Conservation (phyloP, 2,113 vertebrate species). For the Aix galericulata region DNA sequence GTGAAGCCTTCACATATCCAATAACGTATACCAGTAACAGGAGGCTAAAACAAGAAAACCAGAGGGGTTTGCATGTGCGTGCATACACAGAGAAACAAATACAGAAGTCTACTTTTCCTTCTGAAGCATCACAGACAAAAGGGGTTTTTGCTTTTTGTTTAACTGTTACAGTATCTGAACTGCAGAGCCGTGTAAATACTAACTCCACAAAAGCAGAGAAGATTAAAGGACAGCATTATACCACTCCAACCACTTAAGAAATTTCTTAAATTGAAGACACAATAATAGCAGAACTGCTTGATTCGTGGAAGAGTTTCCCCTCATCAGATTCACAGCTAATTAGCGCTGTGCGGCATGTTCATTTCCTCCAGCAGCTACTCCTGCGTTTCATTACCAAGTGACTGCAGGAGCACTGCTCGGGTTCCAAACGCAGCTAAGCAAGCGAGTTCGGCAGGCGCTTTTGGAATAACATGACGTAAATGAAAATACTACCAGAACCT, state of each 20-base stretch:
- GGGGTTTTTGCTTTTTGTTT: background rate
- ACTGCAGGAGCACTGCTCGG: background rate
- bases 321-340: conserved; percentile 36
- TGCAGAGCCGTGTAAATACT: background rate
- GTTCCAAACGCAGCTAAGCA: background rate
- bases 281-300: background rate
- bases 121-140: background rate
- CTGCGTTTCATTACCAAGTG: background rate
- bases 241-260: background rate
- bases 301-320: conserved; percentile 4
- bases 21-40: background rate
- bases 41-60: background rate
- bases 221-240: conserved; percentile 11
- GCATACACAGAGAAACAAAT: background rate
- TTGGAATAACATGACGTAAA: background rate
- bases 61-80: background rate
- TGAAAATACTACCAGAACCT: background rate
- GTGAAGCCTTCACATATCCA: background rate
- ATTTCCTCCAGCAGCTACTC: conserved; percentile 53
- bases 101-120: background rate
- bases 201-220: background rate
- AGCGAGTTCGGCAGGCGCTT: background rate
- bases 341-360: background rate
- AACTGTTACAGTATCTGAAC: background rate
- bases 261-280: background rate